Conservation (phyloP, 1,140 invertebrate genomes). For the Matsumurasca onukii region DNA sequence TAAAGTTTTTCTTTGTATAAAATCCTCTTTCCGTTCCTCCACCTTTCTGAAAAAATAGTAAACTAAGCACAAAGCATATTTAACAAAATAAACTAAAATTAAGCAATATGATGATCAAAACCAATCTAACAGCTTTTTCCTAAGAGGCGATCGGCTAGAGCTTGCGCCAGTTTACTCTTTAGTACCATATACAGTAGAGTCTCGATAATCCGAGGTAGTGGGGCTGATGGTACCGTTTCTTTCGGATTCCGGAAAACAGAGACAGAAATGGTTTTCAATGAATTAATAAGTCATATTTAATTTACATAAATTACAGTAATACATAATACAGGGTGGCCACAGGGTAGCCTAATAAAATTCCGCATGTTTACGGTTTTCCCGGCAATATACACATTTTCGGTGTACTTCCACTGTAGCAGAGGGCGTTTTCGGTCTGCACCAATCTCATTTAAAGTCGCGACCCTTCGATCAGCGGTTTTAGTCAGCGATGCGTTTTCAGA, state of each 20-base stretch:
- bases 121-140: not conserved
- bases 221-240: not conserved
- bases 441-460: no score
- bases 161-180: not conserved
- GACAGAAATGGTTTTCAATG: no score
- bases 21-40: constrained; percentile 63
- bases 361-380: no score
- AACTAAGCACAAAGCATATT: constrained; percentile 10
- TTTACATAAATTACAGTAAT: no score
- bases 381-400: no score
- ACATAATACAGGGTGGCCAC: no score
- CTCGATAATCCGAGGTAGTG: not conserved
- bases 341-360: no score
- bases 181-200: not conserved
- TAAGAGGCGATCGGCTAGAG: not conserved
- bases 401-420: no score
- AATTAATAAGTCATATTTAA: no score
- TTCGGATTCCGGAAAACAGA: not conserved
- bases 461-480: no score
- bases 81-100: constrained; percentile 8
- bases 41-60: constrained; percentile 52
- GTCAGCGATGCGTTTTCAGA: no score
- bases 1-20: constrained; percentile 64
- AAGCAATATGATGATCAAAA: not conserved
- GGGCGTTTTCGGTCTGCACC: no score